Percentiles rank a stretch among this genome's conserved stretches.
phyloP scores from a whole-genome alignment of 2,113 vertebrate species.

The Bettongia penicillata region DNA sequence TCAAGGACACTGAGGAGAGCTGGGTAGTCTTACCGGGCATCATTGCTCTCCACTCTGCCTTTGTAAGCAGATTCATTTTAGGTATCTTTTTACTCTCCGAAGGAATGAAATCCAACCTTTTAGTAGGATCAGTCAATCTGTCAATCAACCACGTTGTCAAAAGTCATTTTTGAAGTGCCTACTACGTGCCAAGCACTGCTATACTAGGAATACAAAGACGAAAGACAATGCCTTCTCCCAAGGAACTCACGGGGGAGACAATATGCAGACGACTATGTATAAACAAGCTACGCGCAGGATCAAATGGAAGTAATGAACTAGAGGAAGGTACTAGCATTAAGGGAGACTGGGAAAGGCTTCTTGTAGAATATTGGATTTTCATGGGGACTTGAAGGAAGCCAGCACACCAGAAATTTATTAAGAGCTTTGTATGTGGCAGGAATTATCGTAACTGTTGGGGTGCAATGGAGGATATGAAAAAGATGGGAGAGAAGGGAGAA shows the following conservation, averaged over 20 bases:
- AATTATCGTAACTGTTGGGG: not conserved
- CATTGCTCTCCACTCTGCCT: not conserved
- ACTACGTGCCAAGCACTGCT: not conserved
- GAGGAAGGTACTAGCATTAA: not conserved
- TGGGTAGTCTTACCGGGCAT: not conserved
- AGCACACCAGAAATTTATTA: not conserved
- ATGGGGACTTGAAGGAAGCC: not conserved
- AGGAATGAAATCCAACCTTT: not conserved
- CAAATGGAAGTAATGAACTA: not conserved
- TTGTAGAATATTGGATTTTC: not conserved
- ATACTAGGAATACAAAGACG: not conserved
- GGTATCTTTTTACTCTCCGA: not conserved
- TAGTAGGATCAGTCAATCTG: not conserved
- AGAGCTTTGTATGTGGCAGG: not conserved
- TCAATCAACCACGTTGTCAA: not conserved
- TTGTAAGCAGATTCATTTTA: conserved; percentile 13
- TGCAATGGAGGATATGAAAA: not conserved
- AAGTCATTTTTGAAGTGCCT: not conserved
- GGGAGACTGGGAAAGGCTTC: not conserved
- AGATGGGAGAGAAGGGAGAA: not conserved
- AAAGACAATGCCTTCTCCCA: not conserved
- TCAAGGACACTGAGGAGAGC: not conserved
- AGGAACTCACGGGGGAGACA: not conserved
- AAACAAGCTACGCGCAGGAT: not conserved
- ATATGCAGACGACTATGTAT: not conserved